Evolutionary conservation across 1,140 invertebrate species (phyloP).

Genomic region (Tetragnatha versicolor): DNA sequence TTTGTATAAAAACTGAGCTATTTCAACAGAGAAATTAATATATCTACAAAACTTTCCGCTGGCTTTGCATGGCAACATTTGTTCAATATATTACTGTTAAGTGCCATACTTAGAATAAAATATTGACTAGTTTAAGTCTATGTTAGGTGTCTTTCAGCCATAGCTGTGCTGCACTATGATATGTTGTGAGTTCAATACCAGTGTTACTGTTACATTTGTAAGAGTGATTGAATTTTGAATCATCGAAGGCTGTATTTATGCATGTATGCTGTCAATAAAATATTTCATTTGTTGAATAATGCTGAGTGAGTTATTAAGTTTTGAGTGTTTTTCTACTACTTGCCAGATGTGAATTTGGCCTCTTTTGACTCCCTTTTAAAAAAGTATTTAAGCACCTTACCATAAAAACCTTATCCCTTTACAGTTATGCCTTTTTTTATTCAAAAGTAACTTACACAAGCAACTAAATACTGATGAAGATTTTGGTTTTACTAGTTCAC

Average conservation of each 20-base stretch:
- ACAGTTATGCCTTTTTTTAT: too few species aligned
- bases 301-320: too few species aligned
- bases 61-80: neutral
- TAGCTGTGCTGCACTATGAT: constrained; percentile 44
- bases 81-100: constrained; percentile 42
- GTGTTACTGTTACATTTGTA: constrained; percentile 50
- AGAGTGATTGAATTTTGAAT: constrained; percentile 38
- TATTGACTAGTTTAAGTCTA: constrained; percentile 51
- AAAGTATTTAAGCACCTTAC: too few species aligned
- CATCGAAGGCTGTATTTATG: constrained; percentile 41
- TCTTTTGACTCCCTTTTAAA: too few species aligned
- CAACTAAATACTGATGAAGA: too few species aligned
- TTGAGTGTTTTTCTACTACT: too few species aligned
- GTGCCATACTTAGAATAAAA: constrained; percentile 42
- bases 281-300: constrained; percentile 49
- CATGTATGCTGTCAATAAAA: constrained; percentile 49
- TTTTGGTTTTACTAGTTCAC: too few species aligned
- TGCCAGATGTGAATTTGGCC: too few species aligned
- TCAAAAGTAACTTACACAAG: too few species aligned
- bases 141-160: constrained; percentile 51
- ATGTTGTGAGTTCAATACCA: constrained; percentile 48
- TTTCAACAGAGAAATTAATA: neutral
- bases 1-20: neutral
- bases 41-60: neutral
- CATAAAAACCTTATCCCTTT: too few species aligned